Base-by-base conservation (phyloP, 2,113 vertebrate genomes). In the Pelusios castaneus region DNA sequence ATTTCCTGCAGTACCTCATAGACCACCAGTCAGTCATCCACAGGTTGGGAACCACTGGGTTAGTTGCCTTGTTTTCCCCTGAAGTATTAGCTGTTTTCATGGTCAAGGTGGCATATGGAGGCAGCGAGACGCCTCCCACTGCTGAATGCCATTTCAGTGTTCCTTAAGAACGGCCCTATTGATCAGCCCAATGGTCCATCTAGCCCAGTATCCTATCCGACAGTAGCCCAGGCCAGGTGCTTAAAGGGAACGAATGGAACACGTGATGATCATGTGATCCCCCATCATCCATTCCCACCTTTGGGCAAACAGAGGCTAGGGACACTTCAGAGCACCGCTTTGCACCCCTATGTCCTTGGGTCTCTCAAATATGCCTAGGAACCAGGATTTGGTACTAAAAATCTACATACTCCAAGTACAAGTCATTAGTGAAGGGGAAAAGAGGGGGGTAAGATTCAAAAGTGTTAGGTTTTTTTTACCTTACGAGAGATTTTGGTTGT, bases 401-500 rank as follows among this genome's bases (percentile, higher is more conserved):
- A n/a, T 34, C 4, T 67, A 67, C n/a, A n/a, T 38, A 67, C 4
- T 67, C 8, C 2, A 38, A 21, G n/a, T 70, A 70, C 16, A 38
- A 70, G 63, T 4, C 22, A 22, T 38, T 22, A 45, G 10, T 38
- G 63, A 83, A 60, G 14, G 51, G 52, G 34, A 58, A 75, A 55
- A 54, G 41, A 12, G 17, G 2, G 0, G n/a, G 22, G n/a, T 38
- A 38, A 70, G 3, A 70, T 70, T 70, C 34, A 38, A 67, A 67
- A 70, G n/a, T 22, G 17, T 67, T 4, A 0, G 2, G 2, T 10
- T 25, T 73, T 52, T 95, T 98, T 98, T 97, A 99, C 99, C 99
- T 98, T 21, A 99, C 98, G 0, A 99, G 98, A 55, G 99, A 99
- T 97, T 99, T 98, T 31, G 99, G 99, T 87, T 99, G 99, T 55